phyloP scores from a whole-genome alignment of 2,888 invertebrate species.

The Calameuta idolon region DNA sequence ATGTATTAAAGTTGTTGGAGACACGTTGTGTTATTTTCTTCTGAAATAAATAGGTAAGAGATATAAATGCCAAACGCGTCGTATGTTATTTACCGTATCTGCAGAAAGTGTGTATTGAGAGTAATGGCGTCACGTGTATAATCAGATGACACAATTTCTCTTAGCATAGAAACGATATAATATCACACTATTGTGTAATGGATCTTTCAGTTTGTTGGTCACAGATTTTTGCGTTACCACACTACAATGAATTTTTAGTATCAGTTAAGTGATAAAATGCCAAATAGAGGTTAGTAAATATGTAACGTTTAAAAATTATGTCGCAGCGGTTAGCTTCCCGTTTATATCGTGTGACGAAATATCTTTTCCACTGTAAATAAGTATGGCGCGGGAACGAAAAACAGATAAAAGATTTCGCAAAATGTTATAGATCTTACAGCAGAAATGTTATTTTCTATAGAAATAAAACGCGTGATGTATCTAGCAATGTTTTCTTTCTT shows the following conservation, averaged over 20 bases:
- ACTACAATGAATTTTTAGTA: background rate
- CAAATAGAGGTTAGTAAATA: background rate
- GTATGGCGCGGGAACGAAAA: background rate
- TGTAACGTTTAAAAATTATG: background rate
- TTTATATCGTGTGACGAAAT: background rate
- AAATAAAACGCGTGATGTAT: background rate
- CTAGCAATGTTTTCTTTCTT: too few relatives aligned
- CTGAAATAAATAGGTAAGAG: background rate
- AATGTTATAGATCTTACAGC: background rate
- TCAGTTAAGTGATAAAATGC: background rate
- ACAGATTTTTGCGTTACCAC: background rate
- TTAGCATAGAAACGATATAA: background rate
- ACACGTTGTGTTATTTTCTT: background rate
- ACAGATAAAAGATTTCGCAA: background rate
- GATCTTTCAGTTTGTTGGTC: background rate
- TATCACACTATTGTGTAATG: background rate
- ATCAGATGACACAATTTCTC: background rate
- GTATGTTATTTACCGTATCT: background rate
- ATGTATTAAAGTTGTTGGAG: background rate
- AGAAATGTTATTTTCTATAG: background rate
- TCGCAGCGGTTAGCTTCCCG: background rate
- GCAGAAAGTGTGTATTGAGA: background rate
- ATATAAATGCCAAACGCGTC: background rate
- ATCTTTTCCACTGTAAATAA: background rate
- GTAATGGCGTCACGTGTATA: background rate